These are phyloP conservation scores for Monarcha castaneiventris DNA, from an alignment of 2,113 vertebrate genomes.

Conservation along the genomic window DNA sequence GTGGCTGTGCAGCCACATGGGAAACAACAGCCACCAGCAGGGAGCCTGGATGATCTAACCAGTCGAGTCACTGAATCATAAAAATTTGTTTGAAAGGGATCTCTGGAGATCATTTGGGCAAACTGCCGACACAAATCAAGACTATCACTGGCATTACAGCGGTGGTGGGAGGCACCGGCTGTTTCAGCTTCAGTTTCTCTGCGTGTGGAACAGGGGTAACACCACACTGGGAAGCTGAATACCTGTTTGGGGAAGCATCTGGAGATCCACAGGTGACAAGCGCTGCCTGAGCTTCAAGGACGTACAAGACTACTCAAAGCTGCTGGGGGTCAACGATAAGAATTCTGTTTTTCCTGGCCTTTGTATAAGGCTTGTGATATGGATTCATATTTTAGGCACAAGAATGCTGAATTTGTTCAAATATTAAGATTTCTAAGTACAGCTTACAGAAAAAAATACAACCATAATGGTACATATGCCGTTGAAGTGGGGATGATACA, in stretches of 20 bases:
- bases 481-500: not conserved
- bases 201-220: not conserved
- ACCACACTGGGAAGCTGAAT: not conserved
- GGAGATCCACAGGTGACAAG: not conserved
- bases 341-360: not conserved
- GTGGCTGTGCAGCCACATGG: not conserved
- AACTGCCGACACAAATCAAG: not conserved
- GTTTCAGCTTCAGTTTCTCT: not conserved
- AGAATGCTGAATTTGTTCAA: not conserved
- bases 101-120: not conserved
- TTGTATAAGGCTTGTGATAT: not conserved
- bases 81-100: not conserved
- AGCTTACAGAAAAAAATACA: not conserved
- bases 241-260: not conserved
- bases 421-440: not conserved
- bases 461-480: not conserved
- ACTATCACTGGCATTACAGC: not conserved
- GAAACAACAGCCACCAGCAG: not conserved
- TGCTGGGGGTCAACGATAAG: not conserved
- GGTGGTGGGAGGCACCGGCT: not conserved
- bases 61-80: not conserved
- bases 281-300: not conserved
- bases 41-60: not conserved
- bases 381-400: not conserved
- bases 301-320: not conserved